Percentiles rank a stretch among this genome's conserved stretches.
Conservation (phyloP, 1,140 invertebrate species). For the Aradophagus sp. region DNA sequence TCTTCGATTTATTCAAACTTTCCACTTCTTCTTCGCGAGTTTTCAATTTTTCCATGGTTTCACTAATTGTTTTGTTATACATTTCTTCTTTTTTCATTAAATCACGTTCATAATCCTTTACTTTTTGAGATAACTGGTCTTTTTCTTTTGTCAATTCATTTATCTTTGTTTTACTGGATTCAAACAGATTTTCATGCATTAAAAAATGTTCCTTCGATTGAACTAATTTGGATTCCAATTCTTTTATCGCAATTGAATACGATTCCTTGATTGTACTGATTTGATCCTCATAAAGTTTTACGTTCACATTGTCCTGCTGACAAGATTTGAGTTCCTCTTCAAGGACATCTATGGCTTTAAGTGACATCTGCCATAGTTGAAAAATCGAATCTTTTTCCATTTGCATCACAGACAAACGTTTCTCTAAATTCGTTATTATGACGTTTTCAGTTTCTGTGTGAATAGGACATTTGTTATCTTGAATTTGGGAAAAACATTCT, state of each 20-base stretch:
- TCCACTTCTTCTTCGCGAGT: constrained; percentile 59
- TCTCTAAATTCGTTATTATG: constrained; percentile 64
- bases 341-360: constrained; percentile 76
- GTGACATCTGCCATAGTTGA: constrained; percentile 78
- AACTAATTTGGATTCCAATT: constrained; percentile 67
- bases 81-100: constrained; percentile 60
- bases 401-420: constrained; percentile 63
- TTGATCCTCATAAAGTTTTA: constrained; percentile 65
- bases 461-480: constrained; percentile 52
- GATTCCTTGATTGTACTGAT: constrained; percentile 66
- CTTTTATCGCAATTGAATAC: constrained; percentile 71
- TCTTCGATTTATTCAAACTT: constrained; percentile 44
- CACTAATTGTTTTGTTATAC: constrained; percentile 54
- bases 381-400: constrained; percentile 77
- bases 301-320: constrained; percentile 58
- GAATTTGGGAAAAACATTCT: constrained; percentile 54
- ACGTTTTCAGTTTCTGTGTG: constrained; percentile 52
- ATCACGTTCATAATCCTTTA: constrained; percentile 52
- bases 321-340: constrained; percentile 77
- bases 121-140: constrained; percentile 53
- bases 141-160: constrained; percentile 62
- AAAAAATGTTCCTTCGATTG: constrained; percentile 68
- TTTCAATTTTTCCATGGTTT: constrained; percentile 60
- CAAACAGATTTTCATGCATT: constrained; percentile 65
- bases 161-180: constrained; percentile 63